These are phyloP conservation scores for Porites lutea DNA, from an alignment of 64 coral and sea anemone genomes.

Conservation along the genomic window DNA sequence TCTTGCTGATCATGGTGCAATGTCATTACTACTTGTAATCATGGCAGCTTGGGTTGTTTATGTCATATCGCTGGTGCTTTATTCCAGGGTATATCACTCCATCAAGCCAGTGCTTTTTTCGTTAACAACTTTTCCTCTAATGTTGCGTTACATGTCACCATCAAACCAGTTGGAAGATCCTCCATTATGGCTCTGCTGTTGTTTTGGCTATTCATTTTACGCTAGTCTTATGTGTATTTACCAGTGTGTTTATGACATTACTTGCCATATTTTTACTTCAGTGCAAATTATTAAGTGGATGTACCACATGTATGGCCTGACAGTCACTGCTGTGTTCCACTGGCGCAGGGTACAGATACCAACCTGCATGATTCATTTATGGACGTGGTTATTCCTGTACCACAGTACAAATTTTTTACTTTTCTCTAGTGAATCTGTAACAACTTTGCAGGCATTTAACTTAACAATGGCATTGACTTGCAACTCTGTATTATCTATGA, in stretches of 20 bases:
- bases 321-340: conserved; percentile 83
- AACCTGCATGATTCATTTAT: conserved; percentile 74
- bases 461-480: conserved; percentile 85
- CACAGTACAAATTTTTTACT: conserved; percentile 70
- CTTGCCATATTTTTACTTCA: conserved; percentile 62
- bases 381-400: conserved; percentile 57
- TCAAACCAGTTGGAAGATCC: conserved; percentile 65
- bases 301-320: conserved; percentile 93
- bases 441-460: conserved; percentile 70
- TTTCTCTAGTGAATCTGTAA: conserved; percentile 65
- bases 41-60: conserved; percentile 88
- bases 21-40: conserved; percentile 80
- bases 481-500: conserved; percentile 81
- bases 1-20: conserved; percentile 35
- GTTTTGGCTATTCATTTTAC: conserved; percentile 74
- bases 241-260: conserved; percentile 55
- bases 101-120: conserved; percentile 87
- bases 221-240: conserved; percentile 58
- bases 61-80: conserved; percentile 73
- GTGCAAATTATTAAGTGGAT: conserved; percentile 82
- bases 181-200: conserved; percentile 82
- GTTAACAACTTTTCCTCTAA: conserved; percentile 63
- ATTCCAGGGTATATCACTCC: conserved; percentile 71
- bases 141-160: conserved; percentile 62
- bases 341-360: conserved; percentile 88